Base-by-base conservation (phyloP, 2,113 vertebrate genomes). In the Montifringilla adamsi region DNA sequence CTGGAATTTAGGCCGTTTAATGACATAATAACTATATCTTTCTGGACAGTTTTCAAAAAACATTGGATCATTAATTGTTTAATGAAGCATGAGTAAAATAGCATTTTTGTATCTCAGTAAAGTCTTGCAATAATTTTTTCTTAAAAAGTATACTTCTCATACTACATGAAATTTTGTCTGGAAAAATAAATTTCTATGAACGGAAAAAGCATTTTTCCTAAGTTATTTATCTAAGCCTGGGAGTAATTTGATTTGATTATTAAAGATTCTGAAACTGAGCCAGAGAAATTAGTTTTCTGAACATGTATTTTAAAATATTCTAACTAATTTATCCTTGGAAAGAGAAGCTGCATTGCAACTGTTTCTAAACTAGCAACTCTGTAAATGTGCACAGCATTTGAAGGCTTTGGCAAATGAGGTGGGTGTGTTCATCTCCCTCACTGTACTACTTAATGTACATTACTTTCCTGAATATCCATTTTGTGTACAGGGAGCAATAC, bases 341-440 rank as follows among this genome's bases (percentile, higher is more conserved):
- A 85, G 70, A 44, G 52, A 86, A 83, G 27, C 47, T 70, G 15
- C 43, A 30, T 44, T 64, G 52, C 27, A 74, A 83, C 46, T 20
- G 10, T 91, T 79, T 87, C 33, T 94, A 88, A 93, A 75, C 78
- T 84, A 70, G 10, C 26, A 59, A 15, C 22, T 76, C 70, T 68
- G 58, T 87, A 77, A 90, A 90, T 53, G 68, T 31, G 44, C 37
- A 8, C 39, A 74, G 47, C 3, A 0, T 95, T 91, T 86, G 70
- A 69, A 47, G 43, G 44, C 76, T 86, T 75, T 86, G 64, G 87
- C 53, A 90, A 94, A 90, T 46, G 59, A 92, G n/a, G 60, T 93
- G 73, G 88, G 87, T 93, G 78, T 83, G 82, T 92, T 93, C 79
- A 53, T 79, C 67, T 91, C 66, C 55, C 46, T 94, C 49, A 20